A percentile compares a stretch with the other conserved stretches of the same genome.
These are phyloP conservation scores for Drosophila albomicans DNA, from an alignment of 1,140 invertebrate species.

Conservation along the genomic window DNA sequence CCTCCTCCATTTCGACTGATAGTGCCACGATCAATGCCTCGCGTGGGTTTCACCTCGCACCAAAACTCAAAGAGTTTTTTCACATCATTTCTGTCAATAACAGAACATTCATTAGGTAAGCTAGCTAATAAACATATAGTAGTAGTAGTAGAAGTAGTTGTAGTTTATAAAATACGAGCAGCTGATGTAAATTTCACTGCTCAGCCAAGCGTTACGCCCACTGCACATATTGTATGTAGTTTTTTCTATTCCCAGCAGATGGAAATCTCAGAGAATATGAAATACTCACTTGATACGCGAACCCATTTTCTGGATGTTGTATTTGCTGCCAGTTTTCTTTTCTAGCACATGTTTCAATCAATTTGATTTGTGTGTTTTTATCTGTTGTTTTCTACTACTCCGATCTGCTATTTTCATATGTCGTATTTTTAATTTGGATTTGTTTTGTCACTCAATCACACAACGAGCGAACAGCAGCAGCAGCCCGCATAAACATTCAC, in stretches of 20 bases:
- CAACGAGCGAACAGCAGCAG: not conserved
- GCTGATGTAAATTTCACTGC: constrained; percentile 40
- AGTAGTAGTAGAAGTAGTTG: not conserved
- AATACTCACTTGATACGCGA: constrained; percentile 82
- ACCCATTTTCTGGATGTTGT: constrained; percentile 65
- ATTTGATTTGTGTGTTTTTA: constrained; percentile 36
- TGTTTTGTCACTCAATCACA: constrained; percentile 23
- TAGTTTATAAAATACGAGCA: constrained; percentile 17
- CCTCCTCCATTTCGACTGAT: constrained; percentile 48
- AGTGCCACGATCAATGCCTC: constrained; percentile 85
- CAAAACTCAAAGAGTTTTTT: constrained; percentile 93
- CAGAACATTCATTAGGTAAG: not conserved
- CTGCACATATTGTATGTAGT: constrained; percentile 30
- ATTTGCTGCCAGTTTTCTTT: constrained; percentile 24
- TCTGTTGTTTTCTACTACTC: constrained; percentile 41
- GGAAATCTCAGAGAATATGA: constrained; percentile 30
- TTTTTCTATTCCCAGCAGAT: constrained; percentile 25
- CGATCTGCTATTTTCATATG: constrained; percentile 33
- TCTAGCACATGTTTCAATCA: constrained; percentile 71
- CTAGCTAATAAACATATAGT: constrained; percentile 19
- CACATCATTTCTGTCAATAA: constrained; percentile 89
- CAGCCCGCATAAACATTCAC: constrained; percentile 61
- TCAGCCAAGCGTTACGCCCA: constrained; percentile 76
- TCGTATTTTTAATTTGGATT: constrained; percentile 42
- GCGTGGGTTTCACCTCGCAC: constrained; percentile 89